Conservation (phyloP, 1,140 invertebrate genomes). For the Onthophagus taurus region DNA sequence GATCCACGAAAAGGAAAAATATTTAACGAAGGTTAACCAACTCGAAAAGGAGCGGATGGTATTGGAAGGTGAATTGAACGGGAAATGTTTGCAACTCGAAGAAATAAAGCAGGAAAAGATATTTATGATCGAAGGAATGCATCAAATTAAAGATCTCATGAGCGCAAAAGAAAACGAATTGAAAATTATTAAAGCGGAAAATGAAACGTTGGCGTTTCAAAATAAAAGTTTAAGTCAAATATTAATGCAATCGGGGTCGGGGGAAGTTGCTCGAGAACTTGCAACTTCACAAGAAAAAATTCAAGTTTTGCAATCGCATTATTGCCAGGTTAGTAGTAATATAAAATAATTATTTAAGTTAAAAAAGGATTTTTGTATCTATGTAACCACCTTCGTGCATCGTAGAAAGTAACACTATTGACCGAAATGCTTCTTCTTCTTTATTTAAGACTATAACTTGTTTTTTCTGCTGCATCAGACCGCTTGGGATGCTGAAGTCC, state of each 20-base stretch:
- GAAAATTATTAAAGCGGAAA: conserved; percentile 7
- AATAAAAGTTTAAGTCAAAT: conserved; percentile 16
- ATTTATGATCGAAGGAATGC: conserved; percentile 13
- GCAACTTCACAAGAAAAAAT: conserved; percentile 22
- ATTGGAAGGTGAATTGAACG: conserved; percentile 4
- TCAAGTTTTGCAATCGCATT: conserved; percentile 18
- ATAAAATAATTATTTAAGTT: conserved; percentile 12
- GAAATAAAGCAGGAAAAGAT: conserved; percentile 12
- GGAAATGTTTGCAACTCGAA: conserved; percentile 5
- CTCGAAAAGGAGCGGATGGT: neutral
- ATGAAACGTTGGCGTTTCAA: conserved; percentile 16
- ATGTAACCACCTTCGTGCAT: too few species aligned
- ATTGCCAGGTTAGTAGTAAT: conserved; percentile 16
- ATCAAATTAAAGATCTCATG: conserved; percentile 9
- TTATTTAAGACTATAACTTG: too few species aligned
- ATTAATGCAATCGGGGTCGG: conserved; percentile 18
- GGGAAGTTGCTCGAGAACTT: conserved; percentile 23
- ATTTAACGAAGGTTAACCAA: conserved; percentile 1
- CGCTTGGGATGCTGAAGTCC: too few species aligned
- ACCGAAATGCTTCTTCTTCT: too few species aligned
- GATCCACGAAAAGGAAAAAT: conserved; percentile 3
- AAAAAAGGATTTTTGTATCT: too few species aligned
- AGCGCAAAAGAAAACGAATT: conserved; percentile 13
- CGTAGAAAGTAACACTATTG: too few species aligned
- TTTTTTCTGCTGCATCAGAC: too few species aligned